Evolutionary conservation across 2,888 invertebrate genomes (phyloP).

Genomic region (Cybosia mesomella): DNA sequence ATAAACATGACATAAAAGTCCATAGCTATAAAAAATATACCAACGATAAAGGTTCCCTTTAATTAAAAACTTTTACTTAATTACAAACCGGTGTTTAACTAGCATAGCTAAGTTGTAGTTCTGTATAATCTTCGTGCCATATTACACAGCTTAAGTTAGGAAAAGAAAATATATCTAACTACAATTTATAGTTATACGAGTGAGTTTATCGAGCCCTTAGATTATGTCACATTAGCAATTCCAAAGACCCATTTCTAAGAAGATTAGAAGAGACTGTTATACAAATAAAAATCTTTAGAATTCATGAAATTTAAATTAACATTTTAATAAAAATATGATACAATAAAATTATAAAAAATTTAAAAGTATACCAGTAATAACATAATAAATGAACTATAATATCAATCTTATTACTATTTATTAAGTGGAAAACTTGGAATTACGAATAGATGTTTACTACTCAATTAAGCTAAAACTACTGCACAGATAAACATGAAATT

Average conservation of each 20-base stretch:
- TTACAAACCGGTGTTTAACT: conserved; percentile 1
- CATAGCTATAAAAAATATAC: not conserved
- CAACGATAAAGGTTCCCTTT: not conserved
- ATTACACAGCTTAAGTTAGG: not conserved
- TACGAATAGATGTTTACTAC: too few relatives aligned
- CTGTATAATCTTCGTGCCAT: not conserved
- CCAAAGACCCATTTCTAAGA: not conserved
- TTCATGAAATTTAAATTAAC: too few relatives aligned
- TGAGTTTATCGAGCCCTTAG: not conserved
- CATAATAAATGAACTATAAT: too few relatives aligned
- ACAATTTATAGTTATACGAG: not conserved
- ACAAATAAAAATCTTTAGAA: too few relatives aligned
- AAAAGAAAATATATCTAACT: not conserved
- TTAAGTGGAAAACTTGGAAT: too few relatives aligned
- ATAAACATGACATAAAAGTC: not conserved
- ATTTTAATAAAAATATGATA: too few relatives aligned
- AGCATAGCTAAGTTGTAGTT: not conserved
- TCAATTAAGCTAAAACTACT: too few relatives aligned
- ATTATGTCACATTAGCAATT: not conserved
- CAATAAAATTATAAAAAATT: too few relatives aligned
- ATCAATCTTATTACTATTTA: too few relatives aligned
- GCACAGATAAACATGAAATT: too few relatives aligned
- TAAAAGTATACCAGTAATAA: too few relatives aligned
- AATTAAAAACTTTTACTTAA: conserved; percentile 11
- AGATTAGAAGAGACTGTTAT: too few relatives aligned